Conservation (phyloP, 2,113 vertebrate species). For the Hypanus sabinus region DNA sequence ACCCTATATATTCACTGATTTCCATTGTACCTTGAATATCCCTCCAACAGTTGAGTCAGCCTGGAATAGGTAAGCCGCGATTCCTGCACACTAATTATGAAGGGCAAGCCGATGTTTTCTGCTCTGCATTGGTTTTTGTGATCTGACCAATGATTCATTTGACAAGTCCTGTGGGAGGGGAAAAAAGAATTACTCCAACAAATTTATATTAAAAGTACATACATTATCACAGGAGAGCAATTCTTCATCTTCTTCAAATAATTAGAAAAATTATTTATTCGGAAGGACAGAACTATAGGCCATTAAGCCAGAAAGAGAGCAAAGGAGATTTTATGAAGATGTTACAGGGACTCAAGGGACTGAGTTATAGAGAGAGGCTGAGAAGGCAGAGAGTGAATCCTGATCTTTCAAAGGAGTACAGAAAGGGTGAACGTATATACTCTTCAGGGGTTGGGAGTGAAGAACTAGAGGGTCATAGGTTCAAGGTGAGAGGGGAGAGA, state of each 20-base stretch:
- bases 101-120: conserved; percentile 88
- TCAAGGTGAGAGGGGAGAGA: no score
- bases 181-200: background rate
- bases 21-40: conserved; percentile 78
- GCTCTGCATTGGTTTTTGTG: conserved; percentile 81
- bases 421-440: no score
- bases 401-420: no score
- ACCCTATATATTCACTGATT: background rate
- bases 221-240: background rate
- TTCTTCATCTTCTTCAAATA: background rate
- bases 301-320: no score
- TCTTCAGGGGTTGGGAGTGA: no score
- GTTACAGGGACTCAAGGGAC: no score
- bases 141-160: conserved; percentile 86
- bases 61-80: conserved; percentile 82
- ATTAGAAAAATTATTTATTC: no score
- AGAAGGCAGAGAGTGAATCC: no score
- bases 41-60: conserved; percentile 83
- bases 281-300: no score
- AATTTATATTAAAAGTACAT: background rate
- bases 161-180: conserved; percentile 65
- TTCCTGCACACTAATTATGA: conserved; percentile 83
- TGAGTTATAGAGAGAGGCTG: no score
- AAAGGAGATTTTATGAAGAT: no score
- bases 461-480: no score